These are phyloP conservation scores for Ophion slaviceki DNA, from an alignment of 2,888 invertebrate genomes.

Conservation along the genomic window DNA sequence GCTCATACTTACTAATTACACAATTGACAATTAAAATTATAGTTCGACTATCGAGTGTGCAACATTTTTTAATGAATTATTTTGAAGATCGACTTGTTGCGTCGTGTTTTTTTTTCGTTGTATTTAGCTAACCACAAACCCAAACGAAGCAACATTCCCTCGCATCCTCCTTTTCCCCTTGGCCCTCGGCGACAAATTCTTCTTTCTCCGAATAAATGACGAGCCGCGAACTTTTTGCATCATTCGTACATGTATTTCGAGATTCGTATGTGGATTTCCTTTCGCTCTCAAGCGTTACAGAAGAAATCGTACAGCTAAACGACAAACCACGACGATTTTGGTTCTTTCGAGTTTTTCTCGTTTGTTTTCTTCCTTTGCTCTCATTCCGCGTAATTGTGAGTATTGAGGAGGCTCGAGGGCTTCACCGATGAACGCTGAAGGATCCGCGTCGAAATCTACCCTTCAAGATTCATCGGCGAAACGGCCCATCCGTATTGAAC, in stretches of 20 bases:
- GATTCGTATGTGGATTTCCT: conserved; percentile 63
- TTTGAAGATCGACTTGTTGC: conserved; percentile 77
- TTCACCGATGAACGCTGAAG: not conserved
- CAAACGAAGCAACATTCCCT: not conserved
- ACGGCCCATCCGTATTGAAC: not conserved
- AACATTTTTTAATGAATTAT: conserved; percentile 83
- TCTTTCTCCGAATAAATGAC: conserved; percentile 21
- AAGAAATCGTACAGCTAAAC: conserved; percentile 63
- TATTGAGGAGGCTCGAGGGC: not conserved
- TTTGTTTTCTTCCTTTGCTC: conserved; percentile 24
- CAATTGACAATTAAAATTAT: conserved; percentile 69
- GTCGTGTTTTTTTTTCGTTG: conserved; percentile 57
- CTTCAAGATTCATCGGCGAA: not conserved
- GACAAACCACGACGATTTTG: conserved; percentile 29
- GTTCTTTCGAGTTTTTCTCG: conserved; percentile 2
- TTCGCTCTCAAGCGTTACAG: conserved; percentile 63
- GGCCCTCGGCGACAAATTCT: not conserved
- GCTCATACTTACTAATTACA: conserved; percentile 80
- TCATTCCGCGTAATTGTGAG: conserved; percentile 8
- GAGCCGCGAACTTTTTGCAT: conserved; percentile 5
- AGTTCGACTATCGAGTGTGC: conserved; percentile 79
- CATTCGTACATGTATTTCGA: conserved; percentile 70
- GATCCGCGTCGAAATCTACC: not conserved
- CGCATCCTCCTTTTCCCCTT: not conserved
- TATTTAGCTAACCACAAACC: not conserved